A percentile compares a stretch with the other conserved stretches of the same genome.
phyloP scores from a whole-genome alignment of 2,888 invertebrate species.

The Callinectes sapidus region DNA sequence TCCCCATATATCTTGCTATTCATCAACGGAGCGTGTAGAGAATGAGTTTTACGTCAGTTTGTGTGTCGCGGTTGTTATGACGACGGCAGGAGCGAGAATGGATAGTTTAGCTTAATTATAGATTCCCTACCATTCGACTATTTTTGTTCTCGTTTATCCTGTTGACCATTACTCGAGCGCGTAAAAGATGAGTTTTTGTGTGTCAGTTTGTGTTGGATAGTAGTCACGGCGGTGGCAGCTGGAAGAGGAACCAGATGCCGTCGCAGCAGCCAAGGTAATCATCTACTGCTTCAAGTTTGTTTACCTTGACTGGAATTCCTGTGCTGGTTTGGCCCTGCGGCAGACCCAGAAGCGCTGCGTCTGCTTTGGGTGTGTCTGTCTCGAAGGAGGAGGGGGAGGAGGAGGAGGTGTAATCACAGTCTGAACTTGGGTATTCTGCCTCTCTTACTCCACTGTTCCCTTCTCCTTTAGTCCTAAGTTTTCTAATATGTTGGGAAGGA shows the following conservation, averaged over 20 bases:
- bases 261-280: background rate
- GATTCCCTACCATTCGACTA: no score
- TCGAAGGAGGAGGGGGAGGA: background rate
- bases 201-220: background rate
- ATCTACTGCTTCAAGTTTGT: background rate
- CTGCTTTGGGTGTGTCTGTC: slow-evolving; percentile 7
- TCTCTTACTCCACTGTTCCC: no score
- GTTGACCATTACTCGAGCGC: no score
- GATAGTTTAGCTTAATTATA: background rate
- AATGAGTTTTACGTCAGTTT: background rate
- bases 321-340: background rate
- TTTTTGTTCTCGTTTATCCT: no score
- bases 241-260: background rate
- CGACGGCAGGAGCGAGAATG: background rate
- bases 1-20: background rate
- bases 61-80: background rate
- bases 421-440: no score
- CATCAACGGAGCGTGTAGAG: background rate
- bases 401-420: no score
- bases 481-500: no score
- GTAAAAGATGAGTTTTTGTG: no score
- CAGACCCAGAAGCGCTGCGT: background rate
- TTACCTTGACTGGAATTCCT: slow-evolving; percentile 14
- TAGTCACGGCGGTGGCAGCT: background rate
- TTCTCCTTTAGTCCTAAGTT: no score